Evolutionary conservation across 1,140 invertebrate genomes (phyloP), one percentile per base, ranked within the genome.

Genomic region (Drosophila takahashii): DNA sequence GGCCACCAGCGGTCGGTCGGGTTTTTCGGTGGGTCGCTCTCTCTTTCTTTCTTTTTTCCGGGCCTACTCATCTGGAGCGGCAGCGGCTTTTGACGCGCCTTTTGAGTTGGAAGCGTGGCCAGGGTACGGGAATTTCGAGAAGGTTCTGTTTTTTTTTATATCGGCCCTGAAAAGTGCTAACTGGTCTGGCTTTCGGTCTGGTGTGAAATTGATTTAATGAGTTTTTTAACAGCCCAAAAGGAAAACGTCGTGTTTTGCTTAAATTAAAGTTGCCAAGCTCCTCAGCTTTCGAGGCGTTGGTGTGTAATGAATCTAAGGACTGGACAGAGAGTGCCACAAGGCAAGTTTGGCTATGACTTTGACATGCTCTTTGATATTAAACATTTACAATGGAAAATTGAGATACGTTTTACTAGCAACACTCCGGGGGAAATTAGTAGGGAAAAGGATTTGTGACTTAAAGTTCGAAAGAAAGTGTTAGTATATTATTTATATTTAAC

Each of bases 171-270:
- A 73, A 61, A 56, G 59, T 76, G 51, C 51, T 76, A 80, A 80
- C 53, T 71, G 73, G 65, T 77, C 54, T 67, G 54, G 53, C 41
- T 58, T 57, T 60, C 45, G 32, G 60, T 58, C 72, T 59, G 53
- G 79, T 81, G 79, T 69, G 57, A 81, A 81, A 73, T 64, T 73
- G 69, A 77, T 81, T 74, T 81, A 77, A 77, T 77, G 75, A 77
- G 73, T 77, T 77, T 50, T 73, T 74, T 36, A 18, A 42, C 42
- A 36, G 45, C 39, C 41, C 41, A 22, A n/a, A 16, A 39, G 60
- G 37, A 54, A 60, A 76, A 47, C 39, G 57, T 56, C 57, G 52
- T 61, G 56, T 50, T 75, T 13, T 50, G 42, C 39, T 44, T 54
- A 74, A 56, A 73, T 73, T 53, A 74, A 74, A 74, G 70, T 54